Evolutionary conservation across 2,888 invertebrate genomes (phyloP), one percentile per base, ranked within the genome.

Genomic region (Apamea crenata): DNA sequence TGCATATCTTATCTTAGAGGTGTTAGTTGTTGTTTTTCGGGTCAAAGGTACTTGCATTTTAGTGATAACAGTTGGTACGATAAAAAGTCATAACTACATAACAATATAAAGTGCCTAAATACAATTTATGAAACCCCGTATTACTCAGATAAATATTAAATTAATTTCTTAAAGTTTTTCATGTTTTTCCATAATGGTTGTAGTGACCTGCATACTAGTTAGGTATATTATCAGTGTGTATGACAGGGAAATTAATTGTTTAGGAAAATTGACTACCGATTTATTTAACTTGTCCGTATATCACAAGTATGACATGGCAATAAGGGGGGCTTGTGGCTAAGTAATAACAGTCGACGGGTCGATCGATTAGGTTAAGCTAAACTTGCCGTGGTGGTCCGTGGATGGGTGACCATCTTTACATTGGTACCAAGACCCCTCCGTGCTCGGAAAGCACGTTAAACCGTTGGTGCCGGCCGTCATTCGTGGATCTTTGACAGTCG

Each of bases 41-140:
- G 40, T 73, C 77, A 65, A 65, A 73, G 56, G 63, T 77, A 21
- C 14, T 53, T 74, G 81, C 72, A 69, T 73, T 72, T 32, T 59
- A 29, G 14, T 69, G 77, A 82, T 73, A 82, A 25, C 14, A 69
- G 40, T 18, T 53, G 78, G 12, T 53, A 53, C 50, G 50, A 53
- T 53, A 53, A 53, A 18, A 53, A 18, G 7, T 18, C 50, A 53
- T 7, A 53, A 21, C 7, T 6, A 53, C 7, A 18, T 53, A 7
- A 53, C 50, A 53, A 53, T 53, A 21, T 53, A 53, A 53, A 21
- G 21, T 53, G 21, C 21, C 21, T 53, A 7, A 56, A 32, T 78
- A 68, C 0, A 32, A 29, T 50, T 50, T 36, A 47, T 56, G 10
- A 56, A 25, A 56, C 10, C 25, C 3, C 10, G 25, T 10, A 10